Percentiles rank a stretch among this genome's conserved stretches.
phyloP scores from a whole-genome alignment of 2,888 invertebrate genomes.

The Trissolcus brochymenae region DNA sequence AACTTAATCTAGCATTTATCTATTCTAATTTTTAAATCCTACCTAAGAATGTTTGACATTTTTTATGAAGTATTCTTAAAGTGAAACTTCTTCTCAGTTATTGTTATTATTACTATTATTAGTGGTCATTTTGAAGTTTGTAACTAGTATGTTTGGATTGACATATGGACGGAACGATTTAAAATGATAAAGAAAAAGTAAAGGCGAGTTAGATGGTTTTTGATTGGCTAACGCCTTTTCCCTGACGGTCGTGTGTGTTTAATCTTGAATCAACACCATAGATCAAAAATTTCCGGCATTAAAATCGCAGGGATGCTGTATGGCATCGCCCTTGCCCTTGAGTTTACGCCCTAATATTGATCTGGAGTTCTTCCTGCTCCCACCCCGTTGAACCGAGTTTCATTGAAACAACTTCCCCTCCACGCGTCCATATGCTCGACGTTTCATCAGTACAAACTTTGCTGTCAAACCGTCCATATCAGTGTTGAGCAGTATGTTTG shows the following conservation, averaged over 20 bases:
- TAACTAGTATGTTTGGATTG: not conserved
- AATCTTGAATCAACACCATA: slow-evolving; percentile 27
- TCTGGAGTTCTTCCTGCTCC: slow-evolving; percentile 66
- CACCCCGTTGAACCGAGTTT: slow-evolving; percentile 59
- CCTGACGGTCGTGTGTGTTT: slow-evolving; percentile 7
- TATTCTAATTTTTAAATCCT: too few relatives aligned
- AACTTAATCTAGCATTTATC: too few relatives aligned
- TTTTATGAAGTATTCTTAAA: too few relatives aligned
- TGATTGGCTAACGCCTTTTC: not conserved
- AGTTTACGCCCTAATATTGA: slow-evolving; percentile 74
- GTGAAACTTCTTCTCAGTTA: too few relatives aligned
- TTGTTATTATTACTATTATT: not conserved
- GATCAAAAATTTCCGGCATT: slow-evolving; percentile 22
- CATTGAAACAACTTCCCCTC: slow-evolving; percentile 63
- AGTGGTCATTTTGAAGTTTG: not conserved
- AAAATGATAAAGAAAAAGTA: slow-evolving; percentile 7
- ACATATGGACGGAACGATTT: not conserved
- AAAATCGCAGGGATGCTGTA: slow-evolving; percentile 27
- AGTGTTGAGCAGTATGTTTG: slow-evolving; percentile 21
- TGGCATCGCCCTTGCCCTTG: slow-evolving; percentile 69
- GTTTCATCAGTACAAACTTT: slow-evolving; percentile 68
- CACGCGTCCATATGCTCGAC: slow-evolving; percentile 66
- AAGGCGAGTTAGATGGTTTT: too few relatives aligned
- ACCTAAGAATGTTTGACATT: too few relatives aligned
- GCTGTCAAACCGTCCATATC: slow-evolving; percentile 68